phyloP scores from a whole-genome alignment of 2,888 invertebrate genomes.

The Tubulanus polymorphus region DNA sequence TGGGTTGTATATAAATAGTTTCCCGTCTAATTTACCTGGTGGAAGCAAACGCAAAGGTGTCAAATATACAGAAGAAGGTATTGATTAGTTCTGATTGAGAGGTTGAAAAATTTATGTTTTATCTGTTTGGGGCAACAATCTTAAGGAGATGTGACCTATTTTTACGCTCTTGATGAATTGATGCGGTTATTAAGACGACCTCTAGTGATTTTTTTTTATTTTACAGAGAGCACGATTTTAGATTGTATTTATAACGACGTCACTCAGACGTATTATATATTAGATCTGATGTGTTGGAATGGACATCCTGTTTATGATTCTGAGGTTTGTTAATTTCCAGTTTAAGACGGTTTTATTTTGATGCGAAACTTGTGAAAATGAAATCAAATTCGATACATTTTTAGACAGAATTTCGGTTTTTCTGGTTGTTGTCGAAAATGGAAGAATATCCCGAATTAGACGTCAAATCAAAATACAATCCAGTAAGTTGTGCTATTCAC shows the following conservation, averaged over 20 bases:
- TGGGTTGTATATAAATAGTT: constrained; percentile 60
- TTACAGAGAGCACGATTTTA: constrained; percentile 64
- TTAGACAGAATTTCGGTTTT: constrained; percentile 79
- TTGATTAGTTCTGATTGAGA: neutral
- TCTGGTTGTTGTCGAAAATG: constrained; percentile 74
- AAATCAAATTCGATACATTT: constrained; percentile 29
- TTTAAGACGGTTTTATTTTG: neutral
- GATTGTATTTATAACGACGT: constrained; percentile 75
- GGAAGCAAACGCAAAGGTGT: constrained; percentile 54
- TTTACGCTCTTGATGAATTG: constrained; percentile 1
- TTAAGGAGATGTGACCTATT: constrained; percentile 2
- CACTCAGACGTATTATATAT: constrained; percentile 66
- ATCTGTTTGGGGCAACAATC: neutral
- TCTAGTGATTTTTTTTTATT: neutral
- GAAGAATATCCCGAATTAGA: constrained; percentile 57
- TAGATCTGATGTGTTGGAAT: constrained; percentile 83
- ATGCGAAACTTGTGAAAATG: neutral
- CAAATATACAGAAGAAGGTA: no score
- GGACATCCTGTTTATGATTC: constrained; percentile 67
- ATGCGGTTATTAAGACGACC: constrained; percentile 3
- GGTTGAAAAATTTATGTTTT: neutral
- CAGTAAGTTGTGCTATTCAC: constrained; percentile 21
- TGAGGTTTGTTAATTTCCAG: constrained; percentile 59
- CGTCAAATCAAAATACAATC: constrained; percentile 21
- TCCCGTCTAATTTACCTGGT: constrained; percentile 70